A percentile compares a stretch with the other conserved stretches of the same genome.
Conservation (phyloP, 2,113 vertebrate species). For the Phasianus colchicus region DNA sequence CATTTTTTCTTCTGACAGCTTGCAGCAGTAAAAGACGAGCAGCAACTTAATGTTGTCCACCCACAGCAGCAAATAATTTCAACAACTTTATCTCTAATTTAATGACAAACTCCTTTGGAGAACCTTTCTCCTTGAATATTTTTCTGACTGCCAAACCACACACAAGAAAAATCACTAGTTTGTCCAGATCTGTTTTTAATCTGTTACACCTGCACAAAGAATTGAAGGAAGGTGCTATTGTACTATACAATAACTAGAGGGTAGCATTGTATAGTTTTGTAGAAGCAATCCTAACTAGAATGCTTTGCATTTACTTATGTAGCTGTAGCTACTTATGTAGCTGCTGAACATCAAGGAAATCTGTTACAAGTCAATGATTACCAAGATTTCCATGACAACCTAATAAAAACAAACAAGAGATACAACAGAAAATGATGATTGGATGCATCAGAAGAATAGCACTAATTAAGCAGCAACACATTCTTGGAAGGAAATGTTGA, state of each 20-base stretch:
- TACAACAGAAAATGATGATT: neutral
- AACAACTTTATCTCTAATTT: neutral
- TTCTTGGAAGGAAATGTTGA: neutral
- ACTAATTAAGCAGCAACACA: constrained; percentile 27
- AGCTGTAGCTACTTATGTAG: neutral
- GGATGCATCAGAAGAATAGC: neutral
- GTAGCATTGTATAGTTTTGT: constrained; percentile 67
- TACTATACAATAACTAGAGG: constrained; percentile 63
- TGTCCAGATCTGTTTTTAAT: neutral
- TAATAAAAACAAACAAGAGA: constrained; percentile 44
- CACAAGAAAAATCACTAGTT: neutral
- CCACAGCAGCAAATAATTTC: neutral
- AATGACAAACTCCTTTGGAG: neutral
- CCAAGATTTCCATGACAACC: constrained; percentile 45
- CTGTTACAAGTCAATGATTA: neutral
- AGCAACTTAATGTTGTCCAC: neutral
- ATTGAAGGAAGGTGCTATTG: constrained; percentile 48
- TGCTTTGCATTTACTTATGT: neutral
- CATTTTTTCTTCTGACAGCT: neutral
- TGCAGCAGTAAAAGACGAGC: neutral
- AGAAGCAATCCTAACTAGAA: constrained; percentile 3
- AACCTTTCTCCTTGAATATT: neutral
- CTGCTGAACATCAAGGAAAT: constrained; percentile 44
- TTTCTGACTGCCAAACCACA: neutral
- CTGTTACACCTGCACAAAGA: neutral